These are phyloP conservation scores for Andricus curvator DNA, from an alignment of 2,888 invertebrate species.

Conservation along the genomic window DNA sequence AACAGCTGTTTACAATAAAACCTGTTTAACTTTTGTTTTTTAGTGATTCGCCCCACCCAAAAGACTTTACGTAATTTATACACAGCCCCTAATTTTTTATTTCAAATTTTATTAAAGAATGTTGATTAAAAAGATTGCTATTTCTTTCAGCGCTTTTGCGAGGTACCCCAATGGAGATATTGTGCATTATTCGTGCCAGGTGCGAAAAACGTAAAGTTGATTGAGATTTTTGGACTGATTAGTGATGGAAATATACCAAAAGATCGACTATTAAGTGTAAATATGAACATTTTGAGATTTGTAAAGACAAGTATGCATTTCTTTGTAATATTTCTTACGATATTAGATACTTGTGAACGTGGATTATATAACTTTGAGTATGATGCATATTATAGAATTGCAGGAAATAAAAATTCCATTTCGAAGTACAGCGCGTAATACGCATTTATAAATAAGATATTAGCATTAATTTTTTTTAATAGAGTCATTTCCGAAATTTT, in stretches of 20 bases:
- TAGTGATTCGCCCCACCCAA: too few species aligned
- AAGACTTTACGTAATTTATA: too few species aligned
- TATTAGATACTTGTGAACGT: neutral
- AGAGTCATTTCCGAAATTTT: too few species aligned
- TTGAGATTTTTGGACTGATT: slow-evolving; percentile 16
- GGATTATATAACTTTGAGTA: neutral
- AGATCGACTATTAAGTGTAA: neutral
- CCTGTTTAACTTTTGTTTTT: too few species aligned
- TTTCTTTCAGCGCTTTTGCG: slow-evolving; percentile 89
- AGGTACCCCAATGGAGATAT: slow-evolving; percentile 94
- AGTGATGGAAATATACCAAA: slow-evolving; percentile 26
- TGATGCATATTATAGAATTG: neutral
- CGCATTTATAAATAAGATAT: neutral
- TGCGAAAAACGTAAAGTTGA: slow-evolving; percentile 73
- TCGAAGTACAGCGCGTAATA: neutral
- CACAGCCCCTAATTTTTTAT: neutral
- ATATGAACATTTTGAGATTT: neutral
- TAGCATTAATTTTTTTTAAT: too few species aligned
- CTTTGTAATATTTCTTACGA: neutral
- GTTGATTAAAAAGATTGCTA: slow-evolving; percentile 44
- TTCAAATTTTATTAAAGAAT: neutral
- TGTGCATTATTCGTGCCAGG: slow-evolving; percentile 94
- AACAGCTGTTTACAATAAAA: too few species aligned
- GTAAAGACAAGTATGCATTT: neutral
- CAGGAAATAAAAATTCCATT: neutral